These are phyloP conservation scores for Muschampia plurimacula DNA, from an alignment of 2,888 invertebrate genomes.

Conservation along the genomic window DNA sequence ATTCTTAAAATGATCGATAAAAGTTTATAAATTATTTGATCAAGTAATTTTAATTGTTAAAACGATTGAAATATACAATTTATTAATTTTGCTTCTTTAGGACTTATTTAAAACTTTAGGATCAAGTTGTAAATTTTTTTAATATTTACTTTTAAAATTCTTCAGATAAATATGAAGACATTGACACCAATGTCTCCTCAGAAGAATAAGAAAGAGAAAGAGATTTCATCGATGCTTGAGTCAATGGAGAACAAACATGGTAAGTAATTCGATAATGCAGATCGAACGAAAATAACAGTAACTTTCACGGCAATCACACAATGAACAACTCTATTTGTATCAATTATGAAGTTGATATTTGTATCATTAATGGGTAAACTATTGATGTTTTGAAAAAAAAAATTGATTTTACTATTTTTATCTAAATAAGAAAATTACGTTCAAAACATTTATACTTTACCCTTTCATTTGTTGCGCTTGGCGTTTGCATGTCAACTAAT, in stretches of 20 bases:
- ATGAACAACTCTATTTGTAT: conserved; percentile 15
- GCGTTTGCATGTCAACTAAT: conserved; percentile 75
- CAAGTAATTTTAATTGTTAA: too few relatives aligned
- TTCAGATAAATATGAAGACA: conserved; percentile 86
- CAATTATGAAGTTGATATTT: conserved; percentile 22
- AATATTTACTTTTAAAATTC: conserved; percentile 38
- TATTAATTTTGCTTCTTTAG: too few relatives aligned
- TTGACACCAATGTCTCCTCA: conserved; percentile 86
- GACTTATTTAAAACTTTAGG: not conserved
- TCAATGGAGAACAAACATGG: conserved; percentile 94
- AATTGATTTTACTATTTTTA: conserved; percentile 31
- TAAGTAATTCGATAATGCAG: conserved; percentile 72
- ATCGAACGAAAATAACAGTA: conserved; percentile 10
- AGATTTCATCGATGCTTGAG: conserved; percentile 90
- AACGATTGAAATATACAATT: too few relatives aligned
- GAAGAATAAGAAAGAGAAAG: conserved; percentile 89
- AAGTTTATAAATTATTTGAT: not conserved
- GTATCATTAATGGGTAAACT: conserved; percentile 80
- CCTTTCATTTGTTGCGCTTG: conserved; percentile 80
- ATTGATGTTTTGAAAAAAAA: conserved; percentile 82
- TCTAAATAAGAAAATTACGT: conserved; percentile 45
- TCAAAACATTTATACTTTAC: conserved; percentile 85
- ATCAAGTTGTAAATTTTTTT: not conserved
- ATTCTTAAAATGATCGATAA: not conserved
- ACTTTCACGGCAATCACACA: conserved; percentile 17